These are phyloP conservation scores for Mus minutoides DNA, from an alignment of 2,797 vertebrate species.

Conservation along the genomic window DNA sequence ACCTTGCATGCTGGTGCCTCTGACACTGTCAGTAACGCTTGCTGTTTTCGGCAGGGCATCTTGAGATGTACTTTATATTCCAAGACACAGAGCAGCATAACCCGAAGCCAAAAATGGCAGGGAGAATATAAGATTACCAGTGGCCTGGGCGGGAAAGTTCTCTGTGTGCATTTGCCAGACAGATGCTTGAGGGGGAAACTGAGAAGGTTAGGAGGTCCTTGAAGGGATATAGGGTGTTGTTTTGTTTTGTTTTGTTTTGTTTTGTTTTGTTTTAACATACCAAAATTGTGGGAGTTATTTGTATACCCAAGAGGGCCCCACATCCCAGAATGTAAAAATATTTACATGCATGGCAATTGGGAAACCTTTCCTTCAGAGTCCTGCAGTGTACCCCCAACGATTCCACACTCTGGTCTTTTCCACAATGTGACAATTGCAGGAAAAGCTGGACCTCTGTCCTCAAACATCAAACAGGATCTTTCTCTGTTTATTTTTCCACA, in stretches of 20 bases:
- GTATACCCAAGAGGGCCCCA: conserved; percentile 22
- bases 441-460: conserved; percentile 33
- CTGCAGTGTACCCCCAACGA: background rate
- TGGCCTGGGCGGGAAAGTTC: conserved; percentile 53
- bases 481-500: conserved; percentile 57
- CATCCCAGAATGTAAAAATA: conserved; percentile 64
- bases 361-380: background rate
- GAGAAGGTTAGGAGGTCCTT: conserved; percentile 69
- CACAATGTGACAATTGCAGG: conserved; percentile 55
- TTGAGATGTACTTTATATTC: conserved; percentile 66
- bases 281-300: conserved; percentile 61
- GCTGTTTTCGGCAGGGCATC: conserved; percentile 20
- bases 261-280: conserved; percentile 13
- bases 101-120: conserved; percentile 36
- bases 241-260: background rate
- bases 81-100: conserved; percentile 64
- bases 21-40: conserved; percentile 58
- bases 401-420: conserved; percentile 60
- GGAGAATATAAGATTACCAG: conserved; percentile 71
- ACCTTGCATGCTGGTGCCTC: background rate
- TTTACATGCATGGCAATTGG: conserved; percentile 40
- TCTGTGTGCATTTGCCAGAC: conserved; percentile 64
- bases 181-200: conserved; percentile 48
- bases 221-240: conserved; percentile 38
- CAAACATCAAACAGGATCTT: background rate